Evolutionary conservation across 2,797 vertebrate species (phyloP).

Genomic region (Melanogrammus aeglefinus): DNA sequence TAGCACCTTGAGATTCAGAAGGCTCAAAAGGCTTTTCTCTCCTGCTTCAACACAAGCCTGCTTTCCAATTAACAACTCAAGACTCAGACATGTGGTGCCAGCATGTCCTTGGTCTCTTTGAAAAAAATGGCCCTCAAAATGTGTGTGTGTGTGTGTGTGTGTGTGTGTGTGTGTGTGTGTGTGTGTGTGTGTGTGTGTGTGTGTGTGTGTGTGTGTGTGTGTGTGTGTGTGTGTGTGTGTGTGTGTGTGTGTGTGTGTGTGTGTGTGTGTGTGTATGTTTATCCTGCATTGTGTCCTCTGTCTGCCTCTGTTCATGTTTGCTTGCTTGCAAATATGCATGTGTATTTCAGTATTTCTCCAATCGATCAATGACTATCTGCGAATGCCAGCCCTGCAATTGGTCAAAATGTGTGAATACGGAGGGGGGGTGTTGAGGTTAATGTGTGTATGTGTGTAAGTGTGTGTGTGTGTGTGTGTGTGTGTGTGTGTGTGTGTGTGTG

Average conservation of each 20-base stretch:
- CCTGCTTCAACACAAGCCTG: conserved; percentile 26
- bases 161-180: too few species aligned
- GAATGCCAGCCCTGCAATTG: background rate
- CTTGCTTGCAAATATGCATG: background rate
- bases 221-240: too few species aligned
- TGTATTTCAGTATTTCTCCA: background rate
- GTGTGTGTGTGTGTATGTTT: too few species aligned
- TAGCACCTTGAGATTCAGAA: conserved; percentile 31
- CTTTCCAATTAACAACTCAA: conserved; percentile 55
- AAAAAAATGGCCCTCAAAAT: background rate
- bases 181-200: too few species aligned
- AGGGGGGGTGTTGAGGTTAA: background rate
- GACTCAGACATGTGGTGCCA: conserved; percentile 35
- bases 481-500: too few species aligned
- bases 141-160: background rate
- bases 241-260: too few species aligned
- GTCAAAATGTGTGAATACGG: background rate
- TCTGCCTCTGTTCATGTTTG: conserved; percentile 1
- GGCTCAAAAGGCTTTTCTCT: conserved; percentile 16
- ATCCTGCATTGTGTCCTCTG: background rate
- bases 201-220: too few species aligned
- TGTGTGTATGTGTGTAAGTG: too few species aligned
- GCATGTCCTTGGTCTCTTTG: conserved; percentile 27
- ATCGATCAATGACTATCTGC: background rate
- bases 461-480: too few species aligned